Conservation (phyloP, 2,888 invertebrate genomes). For the Pogonocherus hispidulus region DNA sequence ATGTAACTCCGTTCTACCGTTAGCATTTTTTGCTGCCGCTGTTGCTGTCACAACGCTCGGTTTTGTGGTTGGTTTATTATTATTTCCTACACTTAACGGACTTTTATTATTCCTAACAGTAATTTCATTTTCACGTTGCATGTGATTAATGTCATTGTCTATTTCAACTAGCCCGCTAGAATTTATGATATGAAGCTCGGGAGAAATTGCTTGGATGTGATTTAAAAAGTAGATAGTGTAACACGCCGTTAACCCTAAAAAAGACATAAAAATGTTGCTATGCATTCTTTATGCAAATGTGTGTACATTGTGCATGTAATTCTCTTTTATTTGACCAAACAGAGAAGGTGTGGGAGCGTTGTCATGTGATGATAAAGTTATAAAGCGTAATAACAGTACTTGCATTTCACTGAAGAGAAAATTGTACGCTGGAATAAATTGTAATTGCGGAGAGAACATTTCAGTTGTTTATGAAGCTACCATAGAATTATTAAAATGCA, state of each 20-base stretch:
- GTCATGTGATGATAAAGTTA: conserved; percentile 14
- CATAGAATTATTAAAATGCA: too few species aligned
- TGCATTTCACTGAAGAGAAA: background rate
- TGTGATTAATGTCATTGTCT: conserved; percentile 5
- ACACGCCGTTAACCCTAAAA: conserved; percentile 7
- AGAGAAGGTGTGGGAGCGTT: background rate
- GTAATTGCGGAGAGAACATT: too few species aligned
- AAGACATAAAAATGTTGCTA: background rate
- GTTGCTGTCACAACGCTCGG: background rate
- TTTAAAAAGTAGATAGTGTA: conserved; percentile 15
- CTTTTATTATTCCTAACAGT: background rate
- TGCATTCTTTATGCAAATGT: conserved; percentile 15
- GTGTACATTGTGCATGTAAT: background rate
- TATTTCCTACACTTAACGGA: background rate
- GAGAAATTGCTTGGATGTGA: conserved; percentile 5
- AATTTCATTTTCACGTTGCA: background rate
- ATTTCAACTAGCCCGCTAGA: background rate
- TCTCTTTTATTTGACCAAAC: conserved; percentile 10
- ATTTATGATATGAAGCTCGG: conserved; percentile 1
- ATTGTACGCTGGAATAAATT: background rate
- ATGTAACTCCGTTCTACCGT: background rate
- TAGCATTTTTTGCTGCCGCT: background rate
- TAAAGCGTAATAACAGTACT: conserved; percentile 8
- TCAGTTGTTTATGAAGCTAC: too few species aligned
- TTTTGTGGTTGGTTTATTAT: conserved; percentile 41